A percentile compares a stretch with the other conserved stretches of the same genome.
Evolutionary conservation across 2,888 invertebrate species (phyloP).

Genomic region (Drosophila mulleri): DNA sequence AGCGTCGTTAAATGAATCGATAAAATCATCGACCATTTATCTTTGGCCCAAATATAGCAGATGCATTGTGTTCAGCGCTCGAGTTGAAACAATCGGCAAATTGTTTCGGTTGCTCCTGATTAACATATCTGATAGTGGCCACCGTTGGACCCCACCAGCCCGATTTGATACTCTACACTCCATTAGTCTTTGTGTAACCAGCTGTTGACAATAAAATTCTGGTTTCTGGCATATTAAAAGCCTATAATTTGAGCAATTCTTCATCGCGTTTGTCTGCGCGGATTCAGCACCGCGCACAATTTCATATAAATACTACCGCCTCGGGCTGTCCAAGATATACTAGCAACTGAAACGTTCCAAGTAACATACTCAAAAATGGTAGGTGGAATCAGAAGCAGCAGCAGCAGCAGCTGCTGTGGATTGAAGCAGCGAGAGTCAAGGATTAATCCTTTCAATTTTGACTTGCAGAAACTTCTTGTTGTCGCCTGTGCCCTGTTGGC

Average conservation of each 20-base stretch:
- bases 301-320: slow-evolving; percentile 66
- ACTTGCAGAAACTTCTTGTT: slow-evolving; percentile 74
- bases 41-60: background rate
- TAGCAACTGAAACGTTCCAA: slow-evolving; percentile 52
- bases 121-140: slow-evolving; percentile 1
- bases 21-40: background rate
- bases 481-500: slow-evolving; percentile 75
- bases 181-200: slow-evolving; percentile 51
- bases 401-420: background rate
- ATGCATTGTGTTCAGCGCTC: background rate
- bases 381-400: slow-evolving; percentile 28
- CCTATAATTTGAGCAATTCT: slow-evolving; percentile 70
- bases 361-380: slow-evolving; percentile 70
- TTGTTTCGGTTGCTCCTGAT: background rate
- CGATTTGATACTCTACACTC: slow-evolving; percentile 47
- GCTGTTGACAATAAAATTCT: slow-evolving; percentile 69
- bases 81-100: slow-evolving; percentile 5
- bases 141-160: background rate
- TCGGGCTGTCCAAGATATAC: slow-evolving; percentile 46
- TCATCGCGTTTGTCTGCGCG: slow-evolving; percentile 26
- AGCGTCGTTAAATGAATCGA: background rate
- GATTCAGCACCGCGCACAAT: slow-evolving; percentile 1
- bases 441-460: slow-evolving; percentile 23
- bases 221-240: slow-evolving; percentile 78
- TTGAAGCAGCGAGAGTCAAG: background rate